A percentile compares a stretch with the other conserved stretches of the same genome.
These are phyloP conservation scores for Montipora sp. DNA, from an alignment of 64 coral and sea anemone species.

Conservation along the genomic window DNA sequence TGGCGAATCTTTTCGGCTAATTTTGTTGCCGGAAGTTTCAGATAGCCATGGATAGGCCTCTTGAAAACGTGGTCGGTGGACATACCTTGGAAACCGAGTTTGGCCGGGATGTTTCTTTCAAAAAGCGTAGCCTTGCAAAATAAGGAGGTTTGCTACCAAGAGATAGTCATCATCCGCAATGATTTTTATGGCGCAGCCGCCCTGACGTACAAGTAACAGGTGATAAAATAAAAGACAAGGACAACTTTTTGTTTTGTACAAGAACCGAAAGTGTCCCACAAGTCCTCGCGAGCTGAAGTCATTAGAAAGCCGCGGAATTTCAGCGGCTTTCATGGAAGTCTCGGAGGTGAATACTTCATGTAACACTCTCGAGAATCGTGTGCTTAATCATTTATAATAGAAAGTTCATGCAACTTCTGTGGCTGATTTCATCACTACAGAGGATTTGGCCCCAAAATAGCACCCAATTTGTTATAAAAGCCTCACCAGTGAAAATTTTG, in stretches of 20 bases:
- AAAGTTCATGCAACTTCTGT: slow-evolving; percentile 22
- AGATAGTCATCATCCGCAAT: too few relatives aligned
- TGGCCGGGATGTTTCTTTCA: not conserved
- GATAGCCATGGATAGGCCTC: slow-evolving; percentile 47
- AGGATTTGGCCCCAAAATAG: slow-evolving; percentile 37
- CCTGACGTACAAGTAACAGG: too few relatives aligned
- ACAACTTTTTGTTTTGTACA: not conserved
- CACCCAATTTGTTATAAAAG: slow-evolving; percentile 3
- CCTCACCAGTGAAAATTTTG: slow-evolving; percentile 3
- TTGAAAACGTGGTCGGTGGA: slow-evolving; percentile 62
- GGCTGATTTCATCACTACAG: slow-evolving; percentile 33
- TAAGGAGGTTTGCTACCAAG: not conserved
- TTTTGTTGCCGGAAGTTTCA: slow-evolving; percentile 66
- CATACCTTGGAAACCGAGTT: not conserved
- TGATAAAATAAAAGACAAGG: too few relatives aligned
- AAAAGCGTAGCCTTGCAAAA: not conserved
- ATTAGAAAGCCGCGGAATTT: too few relatives aligned
- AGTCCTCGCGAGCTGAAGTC: not conserved
- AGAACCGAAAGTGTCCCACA: slow-evolving; percentile 8
- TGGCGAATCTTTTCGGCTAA: slow-evolving; percentile 85
- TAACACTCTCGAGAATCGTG: too few relatives aligned
- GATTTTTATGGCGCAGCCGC: too few relatives aligned
- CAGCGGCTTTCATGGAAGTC: too few relatives aligned
- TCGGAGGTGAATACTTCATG: too few relatives aligned
- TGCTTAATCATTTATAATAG: too few relatives aligned